Evolutionary conservation across 1,140 invertebrate species (phyloP), one percentile per base, ranked within the genome.

Genomic region (Brachionus angularis): DNA sequence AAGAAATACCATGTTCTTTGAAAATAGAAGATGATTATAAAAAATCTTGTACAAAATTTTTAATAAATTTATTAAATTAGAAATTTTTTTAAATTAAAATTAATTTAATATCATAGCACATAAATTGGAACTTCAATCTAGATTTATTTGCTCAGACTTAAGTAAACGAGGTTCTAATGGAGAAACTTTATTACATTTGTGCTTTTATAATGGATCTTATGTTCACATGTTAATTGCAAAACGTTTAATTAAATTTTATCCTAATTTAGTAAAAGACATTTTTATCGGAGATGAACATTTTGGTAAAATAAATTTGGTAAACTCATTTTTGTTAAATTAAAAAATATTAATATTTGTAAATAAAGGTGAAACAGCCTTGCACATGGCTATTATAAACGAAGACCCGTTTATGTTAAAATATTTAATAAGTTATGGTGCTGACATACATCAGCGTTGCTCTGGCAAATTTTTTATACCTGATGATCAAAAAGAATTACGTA

Each of bases 341-440:
- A 7, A 47, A 8, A 47, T 62, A 8, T 1, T 16, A 47, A 89
- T 91, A 14, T 50, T 53, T 33, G 42, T 64, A 25, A 46, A 47
- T 74, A 18, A 55, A 82, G 81, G 81, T 18, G 80, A 82, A 70
- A 77, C 75, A 64, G 75, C 76, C 0, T 83, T 98, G 0, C 95
- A 98, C 76, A 93, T 98, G 79, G 92, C 94, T 0, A 96, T 98
- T 75, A 93, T 96, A 0, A 98, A 98, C 79, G 95, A 98, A 78
- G 95, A 98, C 80, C 92, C 93, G 0, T 87, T 90, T 0, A 93
- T 97, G 91, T 93, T 96, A 0, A 96, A 96, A 81, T 96, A 90
- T 79, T 83, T 98, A 5, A 80, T 98, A 33, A 91, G 96, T 76
- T 88, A 90, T 64, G 91, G 92, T 3, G 91, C 90, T 0, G 87